These are phyloP conservation scores for Syngnathus scovelli DNA, from an alignment of 2,113 vertebrate species.

Conservation along the genomic window DNA sequence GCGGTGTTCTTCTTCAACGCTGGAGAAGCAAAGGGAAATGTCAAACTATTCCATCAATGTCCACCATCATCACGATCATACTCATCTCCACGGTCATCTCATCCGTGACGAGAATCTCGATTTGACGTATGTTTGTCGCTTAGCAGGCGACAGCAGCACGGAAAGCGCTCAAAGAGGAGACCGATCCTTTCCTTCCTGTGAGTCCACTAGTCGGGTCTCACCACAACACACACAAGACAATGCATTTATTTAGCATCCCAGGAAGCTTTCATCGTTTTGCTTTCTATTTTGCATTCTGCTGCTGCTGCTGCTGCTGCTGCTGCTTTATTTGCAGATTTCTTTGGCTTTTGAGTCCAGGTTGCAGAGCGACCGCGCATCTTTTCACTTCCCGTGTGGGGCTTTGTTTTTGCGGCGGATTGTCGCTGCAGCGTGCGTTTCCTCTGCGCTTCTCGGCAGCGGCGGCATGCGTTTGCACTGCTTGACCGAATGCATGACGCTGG, in stretches of 20 bases:
- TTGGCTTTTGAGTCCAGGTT: slow-evolving; percentile 47
- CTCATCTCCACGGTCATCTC: slow-evolving; percentile 20
- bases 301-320: neutral
- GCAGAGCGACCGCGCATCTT: neutral
- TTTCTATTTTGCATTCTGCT: neutral
- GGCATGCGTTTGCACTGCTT: slow-evolving; percentile 53
- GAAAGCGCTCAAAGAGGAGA: slow-evolving; percentile 77
- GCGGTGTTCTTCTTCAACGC: neutral
- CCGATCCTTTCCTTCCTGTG: slow-evolving; percentile 69
- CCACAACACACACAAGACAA: neutral
- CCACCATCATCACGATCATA: slow-evolving; percentile 4
- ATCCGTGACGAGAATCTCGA: slow-evolving; percentile 16
- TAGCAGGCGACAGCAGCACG: slow-evolving; percentile 76
- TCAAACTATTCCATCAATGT: slow-evolving; percentile 26
- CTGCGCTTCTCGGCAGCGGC: neutral
- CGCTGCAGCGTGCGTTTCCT: neutral
- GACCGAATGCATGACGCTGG: slow-evolving; percentile 59
- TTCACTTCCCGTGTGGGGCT: neutral
- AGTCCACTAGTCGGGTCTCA: slow-evolving; percentile 43
- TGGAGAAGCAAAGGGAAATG: slow-evolving; percentile 4
- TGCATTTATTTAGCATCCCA: slow-evolving; percentile 3
- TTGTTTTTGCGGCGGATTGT: neutral
- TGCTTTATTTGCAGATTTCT: slow-evolving; percentile 20
- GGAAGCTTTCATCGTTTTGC: slow-evolving; percentile 5
- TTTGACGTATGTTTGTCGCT: slow-evolving; percentile 68